These are phyloP conservation scores for Peromyscus eremicus DNA, from an alignment of 2,797 vertebrate species.

Conservation along the genomic window DNA sequence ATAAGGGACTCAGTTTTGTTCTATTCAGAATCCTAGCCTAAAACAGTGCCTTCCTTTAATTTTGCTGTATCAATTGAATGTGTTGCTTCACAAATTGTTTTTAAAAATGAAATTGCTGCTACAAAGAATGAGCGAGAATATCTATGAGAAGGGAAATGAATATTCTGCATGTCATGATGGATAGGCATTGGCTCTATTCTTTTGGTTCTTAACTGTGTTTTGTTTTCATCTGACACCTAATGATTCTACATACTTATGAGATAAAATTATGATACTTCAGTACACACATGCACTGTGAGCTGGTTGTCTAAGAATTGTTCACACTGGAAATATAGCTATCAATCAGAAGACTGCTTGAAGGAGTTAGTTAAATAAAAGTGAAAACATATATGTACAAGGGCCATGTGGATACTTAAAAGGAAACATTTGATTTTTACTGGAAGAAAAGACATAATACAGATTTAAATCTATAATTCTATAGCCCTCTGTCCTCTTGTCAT, in stretches of 20 bases:
- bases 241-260: background rate
- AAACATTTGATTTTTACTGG: background rate
- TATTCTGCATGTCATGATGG: too few relatives aligned
- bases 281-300: background rate
- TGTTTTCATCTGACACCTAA: background rate
- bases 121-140: background rate
- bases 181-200: background rate
- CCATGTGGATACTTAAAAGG: background rate
- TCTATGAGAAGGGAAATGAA: background rate
- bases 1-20: background rate
- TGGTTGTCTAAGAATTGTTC: background rate
- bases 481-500: background rate
- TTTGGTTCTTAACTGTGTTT: background rate
- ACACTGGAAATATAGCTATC: background rate
- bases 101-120: background rate
- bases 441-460: background rate
- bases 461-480: background rate
- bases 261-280: background rate
- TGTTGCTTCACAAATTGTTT: background rate
- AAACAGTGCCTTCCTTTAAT: background rate
- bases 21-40: background rate
- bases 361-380: background rate
- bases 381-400: too few relatives aligned
- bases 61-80: background rate
- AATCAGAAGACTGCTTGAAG: background rate